Conservation (phyloP, 2,113 vertebrate species). For the Tursiops truncatus region DNA sequence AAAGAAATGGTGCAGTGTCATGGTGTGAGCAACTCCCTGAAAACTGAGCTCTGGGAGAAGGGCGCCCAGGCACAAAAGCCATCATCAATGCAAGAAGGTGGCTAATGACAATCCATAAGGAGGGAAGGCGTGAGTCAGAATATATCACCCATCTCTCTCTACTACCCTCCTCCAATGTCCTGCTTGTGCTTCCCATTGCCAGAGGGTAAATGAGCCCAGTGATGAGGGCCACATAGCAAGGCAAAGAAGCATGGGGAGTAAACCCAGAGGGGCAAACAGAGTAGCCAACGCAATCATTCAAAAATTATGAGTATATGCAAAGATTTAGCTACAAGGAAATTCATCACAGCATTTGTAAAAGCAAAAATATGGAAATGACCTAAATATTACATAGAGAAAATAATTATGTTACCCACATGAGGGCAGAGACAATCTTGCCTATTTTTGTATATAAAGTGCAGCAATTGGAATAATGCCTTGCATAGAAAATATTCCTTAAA, state of each 20-base stretch:
- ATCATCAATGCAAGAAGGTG: background rate
- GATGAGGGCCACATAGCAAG: background rate
- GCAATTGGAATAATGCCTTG: conserved; percentile 23
- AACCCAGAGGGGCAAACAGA: background rate
- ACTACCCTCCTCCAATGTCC: background rate
- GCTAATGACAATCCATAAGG: background rate
- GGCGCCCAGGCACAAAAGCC: background rate
- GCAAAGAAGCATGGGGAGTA: background rate
- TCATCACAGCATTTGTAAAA: conserved; percentile 51
- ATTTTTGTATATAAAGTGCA: conserved; percentile 4
- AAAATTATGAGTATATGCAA: conserved; percentile 6
- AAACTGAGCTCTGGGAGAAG: background rate
- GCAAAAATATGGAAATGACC: conserved; percentile 34
- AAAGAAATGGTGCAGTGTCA: background rate
- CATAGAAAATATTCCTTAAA: conserved; percentile 8
- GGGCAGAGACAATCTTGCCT: background rate
- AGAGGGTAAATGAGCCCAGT: background rate
- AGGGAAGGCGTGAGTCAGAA: background rate
- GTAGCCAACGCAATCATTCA: background rate
- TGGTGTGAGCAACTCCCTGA: background rate
- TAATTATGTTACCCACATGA: background rate
- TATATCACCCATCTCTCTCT: background rate
- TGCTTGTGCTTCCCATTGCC: background rate
- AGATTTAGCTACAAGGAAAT: background rate
- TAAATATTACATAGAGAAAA: background rate